Base-by-base conservation (phyloP, 2,797 vertebrate species). In the Micromesistius poutassou region DNA sequence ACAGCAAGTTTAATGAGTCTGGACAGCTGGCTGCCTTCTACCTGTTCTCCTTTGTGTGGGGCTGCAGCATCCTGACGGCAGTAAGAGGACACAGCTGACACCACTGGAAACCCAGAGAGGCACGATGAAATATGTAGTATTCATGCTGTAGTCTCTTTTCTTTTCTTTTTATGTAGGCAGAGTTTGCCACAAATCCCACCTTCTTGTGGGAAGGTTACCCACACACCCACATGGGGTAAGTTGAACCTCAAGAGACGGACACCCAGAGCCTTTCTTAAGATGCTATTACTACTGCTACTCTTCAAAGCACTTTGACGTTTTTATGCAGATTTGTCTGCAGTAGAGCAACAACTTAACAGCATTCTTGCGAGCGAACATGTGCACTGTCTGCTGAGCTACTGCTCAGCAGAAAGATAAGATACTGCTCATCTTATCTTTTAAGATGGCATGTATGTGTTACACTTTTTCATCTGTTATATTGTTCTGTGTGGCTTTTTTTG, bases 1-100 rank as follows among this genome's bases (percentile, higher is more conserved):
- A 96, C 92, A 96, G 95, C 93, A 95, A 96, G 92, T 95, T 96
- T 90, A 96, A 95, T n/a, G 95, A 96, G 80, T 96, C 94, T 0
- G 96, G 95, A 55, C 95, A 96, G 86, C 93, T 96, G 1, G 94
- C 93, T 1, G 94, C 93, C 30, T 96, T 96, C 91, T 96, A 95
- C 91, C 87, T 95, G 76, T 93, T 94, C 89, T 96, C 95, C 79
- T 95, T 96, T 87, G 46, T 94, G 81, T 96, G 95, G 95, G 95
- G 95, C 89, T 92, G 94, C 91, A 95, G 95, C 92, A 95, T 96
- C 91, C 88, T 96, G 50, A 95, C 94, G 72, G 92, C 91, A 91
- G 95, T 96, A 94, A 80, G 93, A 79, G 78, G 36, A 28, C 82
- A 46, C 36, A 40, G 19, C 3, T 19, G 28, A 31, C 35, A 35